Conservation (phyloP, 1,140 invertebrate genomes). For the Achatina immaculata region DNA sequence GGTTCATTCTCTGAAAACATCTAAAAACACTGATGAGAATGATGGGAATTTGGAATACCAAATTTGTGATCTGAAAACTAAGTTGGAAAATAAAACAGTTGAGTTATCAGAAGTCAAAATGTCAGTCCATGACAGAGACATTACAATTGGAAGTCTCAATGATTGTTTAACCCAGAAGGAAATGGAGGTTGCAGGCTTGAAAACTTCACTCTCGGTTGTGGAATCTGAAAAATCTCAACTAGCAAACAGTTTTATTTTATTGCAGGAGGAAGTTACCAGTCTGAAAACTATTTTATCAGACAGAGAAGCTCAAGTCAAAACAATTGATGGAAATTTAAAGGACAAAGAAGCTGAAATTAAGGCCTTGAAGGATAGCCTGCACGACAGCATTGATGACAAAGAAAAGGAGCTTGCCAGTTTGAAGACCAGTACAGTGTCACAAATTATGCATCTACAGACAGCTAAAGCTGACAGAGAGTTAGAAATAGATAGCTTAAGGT, state of each 20-base stretch:
- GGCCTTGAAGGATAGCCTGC: not conserved
- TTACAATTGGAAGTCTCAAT: not conserved
- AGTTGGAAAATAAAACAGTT: not conserved
- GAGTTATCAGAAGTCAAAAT: not conserved
- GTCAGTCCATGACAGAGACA: not conserved
- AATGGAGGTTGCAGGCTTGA: not conserved
- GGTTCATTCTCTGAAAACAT: not conserved
- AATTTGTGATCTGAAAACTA: not conserved
- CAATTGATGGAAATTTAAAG: not conserved
- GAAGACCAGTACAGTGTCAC: not conserved
- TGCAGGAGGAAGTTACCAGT: not conserved
- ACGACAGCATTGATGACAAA: not conserved
- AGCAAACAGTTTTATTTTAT: not conserved
- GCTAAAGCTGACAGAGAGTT: not conserved
- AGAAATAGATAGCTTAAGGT: not conserved
- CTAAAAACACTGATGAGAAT: not conserved
- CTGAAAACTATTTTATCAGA: not conserved
- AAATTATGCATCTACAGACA: not conserved
- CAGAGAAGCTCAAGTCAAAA: not conserved
- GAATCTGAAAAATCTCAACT: conserved; percentile 6
- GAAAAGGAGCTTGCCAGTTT: not conserved
- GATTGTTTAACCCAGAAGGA: not conserved
- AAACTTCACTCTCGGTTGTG: not conserved
- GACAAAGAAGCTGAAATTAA: not conserved
- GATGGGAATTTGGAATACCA: not conserved